Evolutionary conservation across 2,888 invertebrate species (phyloP).

Genomic region (Scrobipalpa costella): DNA sequence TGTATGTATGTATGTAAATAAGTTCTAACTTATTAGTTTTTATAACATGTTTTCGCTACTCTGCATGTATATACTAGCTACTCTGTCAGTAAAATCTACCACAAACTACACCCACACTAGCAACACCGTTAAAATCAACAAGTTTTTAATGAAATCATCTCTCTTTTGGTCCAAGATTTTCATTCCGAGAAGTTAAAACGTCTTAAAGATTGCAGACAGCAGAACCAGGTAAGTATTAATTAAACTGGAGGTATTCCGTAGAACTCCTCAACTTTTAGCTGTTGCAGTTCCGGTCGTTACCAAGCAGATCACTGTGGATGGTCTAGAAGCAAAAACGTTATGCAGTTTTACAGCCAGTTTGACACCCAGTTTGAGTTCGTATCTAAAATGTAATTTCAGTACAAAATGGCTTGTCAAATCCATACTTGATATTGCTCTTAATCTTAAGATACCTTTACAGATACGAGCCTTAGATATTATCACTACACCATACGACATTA

Average conservation of each 20-base stretch:
- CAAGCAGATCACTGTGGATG: background rate
- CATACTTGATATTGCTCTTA: too few species aligned
- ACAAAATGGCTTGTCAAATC: too few species aligned
- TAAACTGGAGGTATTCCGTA: constrained; percentile 10
- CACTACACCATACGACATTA: too few species aligned
- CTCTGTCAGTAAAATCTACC: background rate
- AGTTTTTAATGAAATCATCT: background rate
- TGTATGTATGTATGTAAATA: too few species aligned
- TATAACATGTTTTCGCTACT: too few species aligned
- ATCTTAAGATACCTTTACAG: too few species aligned
- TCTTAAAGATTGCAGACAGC: constrained; percentile 19
- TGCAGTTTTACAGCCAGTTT: too few species aligned
- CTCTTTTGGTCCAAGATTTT: background rate
- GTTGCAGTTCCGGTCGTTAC: constrained; percentile 16
- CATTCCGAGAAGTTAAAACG: background rate
- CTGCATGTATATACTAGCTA: too few species aligned
- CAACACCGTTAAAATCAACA: background rate
- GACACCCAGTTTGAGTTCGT: too few species aligned
- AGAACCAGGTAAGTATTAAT: constrained; percentile 18
- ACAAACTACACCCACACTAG: background rate
- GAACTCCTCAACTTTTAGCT: constrained; percentile 19
- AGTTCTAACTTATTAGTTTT: too few species aligned
- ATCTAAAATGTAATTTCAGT: too few species aligned
- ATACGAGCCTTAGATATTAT: too few species aligned
- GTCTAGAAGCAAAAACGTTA: background rate